Percentiles rank a stretch among this genome's conserved stretches.
These are phyloP conservation scores for Drosophila triauraria DNA, from an alignment of 1,140 invertebrate species.

Conservation along the genomic window DNA sequence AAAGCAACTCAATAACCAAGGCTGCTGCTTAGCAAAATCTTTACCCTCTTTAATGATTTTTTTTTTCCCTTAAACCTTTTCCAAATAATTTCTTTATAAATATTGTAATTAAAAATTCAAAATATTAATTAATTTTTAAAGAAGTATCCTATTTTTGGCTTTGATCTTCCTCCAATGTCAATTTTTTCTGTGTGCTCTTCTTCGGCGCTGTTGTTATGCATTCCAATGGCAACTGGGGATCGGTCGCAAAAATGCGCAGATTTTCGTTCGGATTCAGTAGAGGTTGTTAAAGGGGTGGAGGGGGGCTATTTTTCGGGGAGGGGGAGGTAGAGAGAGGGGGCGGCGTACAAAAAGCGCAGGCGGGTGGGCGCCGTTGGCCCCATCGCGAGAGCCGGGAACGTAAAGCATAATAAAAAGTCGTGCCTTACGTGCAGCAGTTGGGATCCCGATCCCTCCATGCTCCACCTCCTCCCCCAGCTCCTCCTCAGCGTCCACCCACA, in stretches of 20 bases:
- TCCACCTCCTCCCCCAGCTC: neutral
- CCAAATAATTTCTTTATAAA: no score
- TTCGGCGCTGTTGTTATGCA: conserved; percentile 66
- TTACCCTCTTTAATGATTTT: no score
- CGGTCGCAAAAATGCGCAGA: conserved; percentile 66
- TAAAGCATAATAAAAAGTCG: conserved; percentile 83
- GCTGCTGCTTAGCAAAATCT: no score
- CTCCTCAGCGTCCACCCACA: conserved; percentile 15
- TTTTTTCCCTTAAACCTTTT: no score
- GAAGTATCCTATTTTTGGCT: no score
- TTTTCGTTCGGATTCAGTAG: conserved; percentile 55
- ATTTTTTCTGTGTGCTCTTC: conserved; percentile 29
- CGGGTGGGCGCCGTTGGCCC: conserved; percentile 78
- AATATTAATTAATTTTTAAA: neutral
- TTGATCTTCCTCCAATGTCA: neutral
- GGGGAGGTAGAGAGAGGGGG: neutral
- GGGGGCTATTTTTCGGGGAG: neutral
- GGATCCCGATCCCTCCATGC: conserved; percentile 5
- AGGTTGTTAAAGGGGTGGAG: neutral
- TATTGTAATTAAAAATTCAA: neutral
- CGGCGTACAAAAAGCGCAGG: conserved; percentile 68
- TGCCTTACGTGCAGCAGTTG: conserved; percentile 78
- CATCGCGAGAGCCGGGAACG: conserved; percentile 63
- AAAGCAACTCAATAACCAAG: no score
- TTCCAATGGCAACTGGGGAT: conserved; percentile 71